Percentiles rank a stretch among this genome's conserved stretches.
These are phyloP conservation scores for Isichthys henryi DNA, from an alignment of 2,113 vertebrate genomes.

Conservation along the genomic window DNA sequence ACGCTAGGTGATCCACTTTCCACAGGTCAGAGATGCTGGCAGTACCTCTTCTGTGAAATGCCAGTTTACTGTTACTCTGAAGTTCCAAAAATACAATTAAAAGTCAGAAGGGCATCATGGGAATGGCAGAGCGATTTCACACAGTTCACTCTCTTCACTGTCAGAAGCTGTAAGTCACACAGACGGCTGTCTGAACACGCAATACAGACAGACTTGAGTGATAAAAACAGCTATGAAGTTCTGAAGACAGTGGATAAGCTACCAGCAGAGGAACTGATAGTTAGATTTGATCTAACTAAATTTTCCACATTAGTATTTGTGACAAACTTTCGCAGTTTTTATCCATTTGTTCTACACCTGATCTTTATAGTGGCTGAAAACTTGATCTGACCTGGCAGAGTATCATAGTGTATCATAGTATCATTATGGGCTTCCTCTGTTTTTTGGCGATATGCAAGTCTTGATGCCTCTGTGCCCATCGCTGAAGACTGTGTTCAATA, in stretches of 20 bases:
- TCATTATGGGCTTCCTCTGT: neutral
- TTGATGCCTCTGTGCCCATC: neutral
- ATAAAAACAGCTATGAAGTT: neutral
- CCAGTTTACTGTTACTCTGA: neutral
- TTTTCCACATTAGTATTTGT: neutral
- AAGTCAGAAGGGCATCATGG: neutral
- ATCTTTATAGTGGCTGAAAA: neutral
- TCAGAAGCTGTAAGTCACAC: neutral
- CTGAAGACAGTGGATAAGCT: neutral
- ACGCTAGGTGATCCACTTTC: neutral
- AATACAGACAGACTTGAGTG: neutral
- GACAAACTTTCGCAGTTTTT: neutral
- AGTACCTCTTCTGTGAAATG: neutral
- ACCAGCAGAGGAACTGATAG: neutral
- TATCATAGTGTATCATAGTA: neutral
- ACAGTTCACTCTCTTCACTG: neutral
- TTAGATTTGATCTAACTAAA: neutral
- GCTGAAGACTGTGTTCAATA: neutral
- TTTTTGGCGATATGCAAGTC: neutral
- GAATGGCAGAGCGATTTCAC: neutral
- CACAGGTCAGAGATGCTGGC: neutral
- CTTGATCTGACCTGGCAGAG: neutral
- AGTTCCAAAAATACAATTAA: conserved; percentile 34
- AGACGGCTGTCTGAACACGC: neutral
- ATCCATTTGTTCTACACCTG: neutral